Percentiles rank a stretch among this genome's conserved stretches.
Conservation (phyloP, 2,113 vertebrate genomes). For the Plotosus lineatus region DNA sequence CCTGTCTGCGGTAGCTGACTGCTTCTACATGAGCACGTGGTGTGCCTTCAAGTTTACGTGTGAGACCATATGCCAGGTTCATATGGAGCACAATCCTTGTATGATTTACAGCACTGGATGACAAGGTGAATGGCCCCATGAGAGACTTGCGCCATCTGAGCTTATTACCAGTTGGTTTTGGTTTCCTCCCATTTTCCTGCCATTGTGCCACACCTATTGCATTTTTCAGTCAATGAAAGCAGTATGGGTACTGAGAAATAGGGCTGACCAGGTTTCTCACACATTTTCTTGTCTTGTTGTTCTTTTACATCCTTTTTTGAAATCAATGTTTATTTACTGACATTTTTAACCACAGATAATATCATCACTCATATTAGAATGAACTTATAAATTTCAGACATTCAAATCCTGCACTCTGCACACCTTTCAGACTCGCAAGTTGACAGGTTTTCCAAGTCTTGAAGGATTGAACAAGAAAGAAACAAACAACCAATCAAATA, state of each 20-base stretch:
- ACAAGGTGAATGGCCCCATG: conserved; percentile 53
- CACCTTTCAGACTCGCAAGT: too few relatives aligned
- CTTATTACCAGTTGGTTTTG: conserved; percentile 72
- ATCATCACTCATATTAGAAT: too few relatives aligned
- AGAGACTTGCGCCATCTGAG: conserved; percentile 59
- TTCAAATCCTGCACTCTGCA: too few relatives aligned
- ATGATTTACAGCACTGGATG: conserved; percentile 64
- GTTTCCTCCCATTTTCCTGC: conserved; percentile 66
- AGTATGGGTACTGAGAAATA: conserved; percentile 61
- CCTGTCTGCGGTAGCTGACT: conserved; percentile 44
- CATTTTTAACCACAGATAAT: neutral
- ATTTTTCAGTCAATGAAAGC: conserved; percentile 70
- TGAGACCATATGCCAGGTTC: conserved; percentile 29
- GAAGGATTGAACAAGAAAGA: too few relatives aligned
- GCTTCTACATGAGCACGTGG: conserved; percentile 42
- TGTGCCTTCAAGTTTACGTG: conserved; percentile 17
- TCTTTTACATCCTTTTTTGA: conserved; percentile 20
- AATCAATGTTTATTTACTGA: neutral
- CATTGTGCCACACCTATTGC: conserved; percentile 74
- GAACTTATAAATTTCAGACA: too few relatives aligned
- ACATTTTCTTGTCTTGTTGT: conserved; percentile 31
- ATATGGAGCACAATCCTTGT: conserved; percentile 62
- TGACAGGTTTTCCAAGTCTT: too few relatives aligned
- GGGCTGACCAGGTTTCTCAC: conserved; percentile 9
- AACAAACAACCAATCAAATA: too few relatives aligned